These are phyloP conservation scores for Mus minutoides DNA, from an alignment of 2,797 vertebrate species.

Conservation along the genomic window DNA sequence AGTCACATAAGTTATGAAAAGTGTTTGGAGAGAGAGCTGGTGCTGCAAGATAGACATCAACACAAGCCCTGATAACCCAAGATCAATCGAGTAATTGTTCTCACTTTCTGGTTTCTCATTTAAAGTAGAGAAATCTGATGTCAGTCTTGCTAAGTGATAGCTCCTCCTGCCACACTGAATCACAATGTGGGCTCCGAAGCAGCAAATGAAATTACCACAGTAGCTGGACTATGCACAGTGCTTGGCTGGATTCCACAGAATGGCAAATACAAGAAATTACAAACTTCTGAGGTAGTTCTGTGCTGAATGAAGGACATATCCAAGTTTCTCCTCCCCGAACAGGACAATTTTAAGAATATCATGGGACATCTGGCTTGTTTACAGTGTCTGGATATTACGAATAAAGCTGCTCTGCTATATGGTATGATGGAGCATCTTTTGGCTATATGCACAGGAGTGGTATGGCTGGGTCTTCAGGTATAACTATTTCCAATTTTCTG, in stretches of 20 bases:
- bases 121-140: neutral
- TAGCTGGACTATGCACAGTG: fast-evolving
- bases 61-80: neutral
- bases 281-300: neutral
- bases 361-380: neutral
- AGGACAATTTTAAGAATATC: neutral
- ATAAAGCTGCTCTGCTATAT: neutral
- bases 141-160: neutral
- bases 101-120: neutral
- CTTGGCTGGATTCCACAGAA: neutral
- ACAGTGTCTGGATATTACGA: neutral
- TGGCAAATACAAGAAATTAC: too few species aligned
- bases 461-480: neutral
- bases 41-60: neutral
- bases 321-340: fast-evolving
- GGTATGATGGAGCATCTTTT: neutral
- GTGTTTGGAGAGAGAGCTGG: neutral
- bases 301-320: neutral
- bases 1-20: neutral
- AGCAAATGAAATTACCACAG: neutral
- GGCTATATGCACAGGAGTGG: neutral
- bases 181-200: neutral
- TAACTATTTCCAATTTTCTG: neutral
- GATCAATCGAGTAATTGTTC: neutral
- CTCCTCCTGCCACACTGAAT: neutral